These are phyloP conservation scores for Punctoribates punctum DNA, from an alignment of 2,888 invertebrate genomes.

Conservation along the genomic window DNA sequence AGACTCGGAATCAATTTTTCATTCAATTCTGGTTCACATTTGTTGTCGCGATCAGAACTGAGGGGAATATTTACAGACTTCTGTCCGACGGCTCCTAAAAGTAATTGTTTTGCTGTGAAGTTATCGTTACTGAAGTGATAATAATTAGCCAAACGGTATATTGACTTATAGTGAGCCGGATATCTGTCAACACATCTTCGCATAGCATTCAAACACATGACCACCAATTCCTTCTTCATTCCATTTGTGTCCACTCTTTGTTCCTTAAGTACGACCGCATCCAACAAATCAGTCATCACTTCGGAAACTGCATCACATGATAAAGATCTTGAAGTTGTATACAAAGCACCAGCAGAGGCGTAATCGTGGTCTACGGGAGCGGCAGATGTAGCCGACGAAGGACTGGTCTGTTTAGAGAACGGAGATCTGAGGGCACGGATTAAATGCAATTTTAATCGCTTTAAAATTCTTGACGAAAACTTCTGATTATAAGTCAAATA, in stretches of 20 bases:
- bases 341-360: background rate
- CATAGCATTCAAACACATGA: slow-evolving; percentile 69
- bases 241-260: slow-evolving; percentile 7
- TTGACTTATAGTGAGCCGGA: slow-evolving; percentile 86
- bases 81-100: slow-evolving; percentile 36
- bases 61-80: background rate
- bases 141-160: slow-evolving; percentile 79
- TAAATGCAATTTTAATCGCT: slow-evolving; percentile 37
- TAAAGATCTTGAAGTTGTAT: background rate
- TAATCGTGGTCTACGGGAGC: background rate
- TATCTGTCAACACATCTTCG: slow-evolving; percentile 80
- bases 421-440: slow-evolving; percentile 37
- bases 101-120: slow-evolving; percentile 33
- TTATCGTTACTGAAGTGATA: slow-evolving; percentile 59
- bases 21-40: background rate
- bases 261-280: slow-evolving; percentile 20
- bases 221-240: slow-evolving; percentile 57
- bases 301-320: background rate
- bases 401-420: slow-evolving; percentile 28
- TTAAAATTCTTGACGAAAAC: slow-evolving; percentile 23
- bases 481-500: slow-evolving; percentile 58
- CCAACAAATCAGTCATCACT: slow-evolving; percentile 38
- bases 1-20: slow-evolving; percentile 54
- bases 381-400: slow-evolving; percentile 5
- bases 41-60: background rate